These are phyloP conservation scores for Puffinus mauretanicus DNA, from an alignment of 2,113 vertebrate species.

Conservation along the genomic window DNA sequence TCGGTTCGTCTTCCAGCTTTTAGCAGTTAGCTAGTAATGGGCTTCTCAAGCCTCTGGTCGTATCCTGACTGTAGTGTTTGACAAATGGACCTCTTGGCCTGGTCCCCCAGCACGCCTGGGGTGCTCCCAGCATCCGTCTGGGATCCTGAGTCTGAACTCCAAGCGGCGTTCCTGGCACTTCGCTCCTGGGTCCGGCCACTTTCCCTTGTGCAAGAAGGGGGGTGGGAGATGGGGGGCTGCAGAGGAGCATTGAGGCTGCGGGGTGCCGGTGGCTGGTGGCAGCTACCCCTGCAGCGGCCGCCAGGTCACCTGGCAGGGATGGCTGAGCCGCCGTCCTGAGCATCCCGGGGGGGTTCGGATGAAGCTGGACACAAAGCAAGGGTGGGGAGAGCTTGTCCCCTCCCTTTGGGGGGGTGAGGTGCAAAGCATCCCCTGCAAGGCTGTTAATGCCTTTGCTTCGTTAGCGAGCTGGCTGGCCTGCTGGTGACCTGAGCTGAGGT, in stretches of 20 bases:
- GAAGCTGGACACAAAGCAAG: neutral
- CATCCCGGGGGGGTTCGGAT: fast-evolving
- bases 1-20: neutral
- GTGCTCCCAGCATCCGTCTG: neutral
- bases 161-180: neutral
- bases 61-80: neutral
- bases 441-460: neutral
- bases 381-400: neutral
- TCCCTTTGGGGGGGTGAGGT: neutral
- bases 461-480: neutral
- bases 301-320: neutral
- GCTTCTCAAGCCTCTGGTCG: neutral
- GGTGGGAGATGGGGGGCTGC: neutral
- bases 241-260: neutral
- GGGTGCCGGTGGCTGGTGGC: neutral
- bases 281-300: neutral
- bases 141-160: neutral
- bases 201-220: neutral
- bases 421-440: neutral
- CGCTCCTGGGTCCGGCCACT: neutral
- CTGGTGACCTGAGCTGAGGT: neutral
- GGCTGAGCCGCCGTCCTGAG: neutral
- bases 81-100: neutral
- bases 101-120: neutral
- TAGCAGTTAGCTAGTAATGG: neutral